A percentile compares a stretch with the other conserved stretches of the same genome.
Evolutionary conservation across 2,113 vertebrate species (phyloP).

Genomic region (Strix aluco): DNA sequence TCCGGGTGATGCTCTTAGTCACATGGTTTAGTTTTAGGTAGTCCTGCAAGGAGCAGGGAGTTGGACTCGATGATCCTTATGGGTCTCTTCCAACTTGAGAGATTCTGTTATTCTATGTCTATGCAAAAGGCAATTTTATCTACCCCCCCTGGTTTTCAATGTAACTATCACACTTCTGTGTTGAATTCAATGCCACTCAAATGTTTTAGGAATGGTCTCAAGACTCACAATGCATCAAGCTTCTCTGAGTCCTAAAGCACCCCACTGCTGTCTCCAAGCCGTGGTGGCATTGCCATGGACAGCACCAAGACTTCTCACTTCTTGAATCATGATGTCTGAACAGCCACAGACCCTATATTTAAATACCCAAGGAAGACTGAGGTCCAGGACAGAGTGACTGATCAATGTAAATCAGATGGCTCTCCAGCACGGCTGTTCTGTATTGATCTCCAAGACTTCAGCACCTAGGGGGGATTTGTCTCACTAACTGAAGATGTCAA

Average conservation of each 20-base stretch:
- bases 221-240: not conserved
- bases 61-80: not conserved
- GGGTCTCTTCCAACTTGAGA: not conserved
- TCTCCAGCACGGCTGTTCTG: not conserved
- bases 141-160: not conserved
- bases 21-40: not conserved
- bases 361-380: not conserved
- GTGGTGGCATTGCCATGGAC: not conserved
- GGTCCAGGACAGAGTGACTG: not conserved
- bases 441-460: not conserved
- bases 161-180: not conserved
- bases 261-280: not conserved
- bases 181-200: not conserved
- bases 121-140: not conserved
- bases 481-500: not conserved
- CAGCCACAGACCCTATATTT: not conserved
- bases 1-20: fast-evolving
- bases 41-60: not conserved
- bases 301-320: not conserved
- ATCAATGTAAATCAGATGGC: not conserved
- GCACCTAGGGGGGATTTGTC: not conserved
- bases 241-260: not conserved
- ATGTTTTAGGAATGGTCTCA: not conserved
- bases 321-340: not conserved
- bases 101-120: not conserved